These are phyloP conservation scores for Cardiocondyla obscurior DNA, from an alignment of 1,140 invertebrate species.

Conservation along the genomic window DNA sequence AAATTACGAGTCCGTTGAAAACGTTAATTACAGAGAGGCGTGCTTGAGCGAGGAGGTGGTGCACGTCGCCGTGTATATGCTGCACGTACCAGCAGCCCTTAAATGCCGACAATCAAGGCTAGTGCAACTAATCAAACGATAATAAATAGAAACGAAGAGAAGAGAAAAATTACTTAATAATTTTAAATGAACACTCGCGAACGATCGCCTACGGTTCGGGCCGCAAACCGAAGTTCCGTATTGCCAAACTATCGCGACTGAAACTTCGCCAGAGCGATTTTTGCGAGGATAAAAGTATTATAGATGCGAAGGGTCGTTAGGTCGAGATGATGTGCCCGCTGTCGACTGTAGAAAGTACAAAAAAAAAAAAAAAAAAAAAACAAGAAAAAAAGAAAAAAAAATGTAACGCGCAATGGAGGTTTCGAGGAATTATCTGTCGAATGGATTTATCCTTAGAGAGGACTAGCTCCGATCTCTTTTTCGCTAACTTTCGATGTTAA, in stretches of 20 bases:
- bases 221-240: background rate
- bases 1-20: slow-evolving; percentile 29
- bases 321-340: slow-evolving; percentile 62
- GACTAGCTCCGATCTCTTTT: background rate
- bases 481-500: background rate
- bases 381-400: too few species aligned
- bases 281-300: slow-evolving; percentile 38
- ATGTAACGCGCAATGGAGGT: slow-evolving; percentile 44
- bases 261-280: slow-evolving; percentile 22
- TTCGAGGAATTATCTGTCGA: background rate
- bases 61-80: slow-evolving; percentile 75
- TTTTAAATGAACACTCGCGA: slow-evolving; percentile 69
- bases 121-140: slow-evolving; percentile 84
- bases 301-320: slow-evolving; percentile 51
- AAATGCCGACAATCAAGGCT: slow-evolving; percentile 84
- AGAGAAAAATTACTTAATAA: slow-evolving; percentile 72
- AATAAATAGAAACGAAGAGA: slow-evolving; percentile 76
- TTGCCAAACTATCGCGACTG: background rate
- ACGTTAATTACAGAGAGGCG: slow-evolving; percentile 43
- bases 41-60: slow-evolving; percentile 63
- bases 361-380: too few species aligned
- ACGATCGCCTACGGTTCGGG: slow-evolving; percentile 55
- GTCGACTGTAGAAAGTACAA: slow-evolving; percentile 70
- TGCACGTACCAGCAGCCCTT: slow-evolving; percentile 79
- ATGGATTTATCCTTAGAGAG: background rate